Evolutionary conservation across 2,888 invertebrate species (phyloP).

Genomic region (Cantharis lateralis): DNA sequence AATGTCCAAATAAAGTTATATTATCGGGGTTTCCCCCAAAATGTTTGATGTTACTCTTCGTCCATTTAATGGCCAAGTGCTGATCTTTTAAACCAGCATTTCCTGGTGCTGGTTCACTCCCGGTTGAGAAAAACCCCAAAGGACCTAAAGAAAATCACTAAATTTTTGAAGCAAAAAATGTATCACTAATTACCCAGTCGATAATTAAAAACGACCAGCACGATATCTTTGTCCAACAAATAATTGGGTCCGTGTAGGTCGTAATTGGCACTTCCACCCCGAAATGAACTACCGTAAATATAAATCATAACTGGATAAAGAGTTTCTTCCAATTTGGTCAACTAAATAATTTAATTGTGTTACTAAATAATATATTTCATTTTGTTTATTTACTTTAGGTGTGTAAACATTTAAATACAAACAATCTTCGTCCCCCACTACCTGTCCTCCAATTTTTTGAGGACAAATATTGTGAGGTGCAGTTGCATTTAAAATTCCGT

Average conservation of each 20-base stretch:
- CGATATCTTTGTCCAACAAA: constrained; percentile 70
- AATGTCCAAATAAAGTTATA: constrained; percentile 52
- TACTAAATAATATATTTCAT: neutral
- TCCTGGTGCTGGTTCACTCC: constrained; percentile 48
- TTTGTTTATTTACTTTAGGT: constrained; percentile 53
- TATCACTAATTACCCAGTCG: constrained; percentile 6
- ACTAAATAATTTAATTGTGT: neutral
- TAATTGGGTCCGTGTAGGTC: constrained; percentile 72
- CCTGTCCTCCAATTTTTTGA: constrained; percentile 63
- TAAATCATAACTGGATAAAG: constrained; percentile 74
- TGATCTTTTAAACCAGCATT: constrained; percentile 39
- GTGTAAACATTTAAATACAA: constrained; percentile 77
- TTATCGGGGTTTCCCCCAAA: constrained; percentile 45
- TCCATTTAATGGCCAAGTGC: constrained; percentile 50
- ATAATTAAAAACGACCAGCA: constrained; percentile 56
- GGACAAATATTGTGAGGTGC: constrained; percentile 62
- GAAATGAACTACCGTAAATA: constrained; percentile 76
- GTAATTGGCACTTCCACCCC: constrained; percentile 72
- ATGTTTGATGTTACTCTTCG: constrained; percentile 37
- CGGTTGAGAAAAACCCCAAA: constrained; percentile 43
- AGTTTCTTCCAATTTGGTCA: neutral
- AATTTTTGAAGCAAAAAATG: neutral
- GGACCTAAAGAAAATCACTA: constrained; percentile 37
- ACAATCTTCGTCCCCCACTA: constrained; percentile 81
- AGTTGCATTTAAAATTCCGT: constrained; percentile 66